Conservation (phyloP, 2,113 vertebrate genomes). For the Chinchilla lanigera region DNA sequence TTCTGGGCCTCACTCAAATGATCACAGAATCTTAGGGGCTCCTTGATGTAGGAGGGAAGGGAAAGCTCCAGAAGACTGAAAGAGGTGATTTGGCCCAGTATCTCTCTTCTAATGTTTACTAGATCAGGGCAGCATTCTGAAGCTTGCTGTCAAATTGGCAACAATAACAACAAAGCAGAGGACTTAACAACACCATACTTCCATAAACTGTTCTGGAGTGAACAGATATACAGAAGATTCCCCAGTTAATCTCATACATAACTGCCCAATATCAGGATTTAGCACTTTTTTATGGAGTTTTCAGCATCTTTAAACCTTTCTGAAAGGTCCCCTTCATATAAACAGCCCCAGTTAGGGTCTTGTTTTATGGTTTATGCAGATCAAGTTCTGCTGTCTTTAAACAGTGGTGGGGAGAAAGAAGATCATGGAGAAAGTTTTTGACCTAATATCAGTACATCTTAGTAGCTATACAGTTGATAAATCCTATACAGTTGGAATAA, state of each 20-base stretch:
- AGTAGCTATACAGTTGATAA: not conserved
- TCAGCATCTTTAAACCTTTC: not conserved
- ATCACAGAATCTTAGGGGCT: slow-evolving; percentile 10
- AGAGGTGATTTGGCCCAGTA: not conserved
- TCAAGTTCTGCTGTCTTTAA: not conserved
- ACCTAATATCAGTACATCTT: not conserved
- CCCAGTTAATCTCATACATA: not conserved
- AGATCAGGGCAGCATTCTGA: too few relatives aligned
- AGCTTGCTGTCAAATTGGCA: not conserved
- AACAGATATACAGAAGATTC: not conserved
- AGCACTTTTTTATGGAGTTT: not conserved
- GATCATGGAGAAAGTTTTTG: not conserved
- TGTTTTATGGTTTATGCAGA: not conserved
- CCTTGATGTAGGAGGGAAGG: not conserved
- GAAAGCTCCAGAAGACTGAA: not conserved
- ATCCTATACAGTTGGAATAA: not conserved
- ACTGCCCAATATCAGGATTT: not conserved
- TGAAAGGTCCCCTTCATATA: not conserved
- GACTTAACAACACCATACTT: not conserved
- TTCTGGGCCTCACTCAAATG: not conserved
- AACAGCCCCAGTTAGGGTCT: not conserved
- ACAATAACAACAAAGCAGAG: not conserved
- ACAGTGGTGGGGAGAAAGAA: not conserved
- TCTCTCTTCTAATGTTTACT: not conserved
- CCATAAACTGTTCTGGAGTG: not conserved